Base-by-base conservation (phyloP, 2,888 invertebrate species). In the Diplazon laetatorius region DNA sequence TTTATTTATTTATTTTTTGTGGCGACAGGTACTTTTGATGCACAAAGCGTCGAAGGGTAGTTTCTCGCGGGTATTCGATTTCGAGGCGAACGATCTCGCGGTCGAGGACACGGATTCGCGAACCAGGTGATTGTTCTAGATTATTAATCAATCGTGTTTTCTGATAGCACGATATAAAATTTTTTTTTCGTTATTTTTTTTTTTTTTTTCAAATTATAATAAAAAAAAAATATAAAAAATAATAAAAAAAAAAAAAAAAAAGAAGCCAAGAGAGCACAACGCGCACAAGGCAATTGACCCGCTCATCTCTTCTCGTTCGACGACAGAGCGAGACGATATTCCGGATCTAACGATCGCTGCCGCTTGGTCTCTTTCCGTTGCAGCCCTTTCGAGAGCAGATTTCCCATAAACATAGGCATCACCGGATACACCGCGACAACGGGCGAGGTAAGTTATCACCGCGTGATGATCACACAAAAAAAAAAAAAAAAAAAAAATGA, bases 401-500 rank as follows among this genome's bases (percentile, higher is more conserved):
- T 98, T 92, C 98, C 98, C 42, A 97, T 98, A 87, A 98, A 98
- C 91, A 95, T 98, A 83, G 98, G 98, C 77, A 97, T 98, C 88
- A 98, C 98, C 25, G 97, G 98, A 74, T 95, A 97, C 92, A 98
- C 98, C 60, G 98, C 98, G 69, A 97, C 97, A 50, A 98, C 97
- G 75, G 98, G 98, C 85, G 97, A 98, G 95, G 97, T 97, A 92
- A 92, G 93, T 89, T 55, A 65, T 63, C 76, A 42, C 71, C n/a
- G n/a, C n/a, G n/a, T n/a, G n/a, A n/a, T n/a, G n/a, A n/a, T n/a
- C n/a, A n/a, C n/a, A n/a, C n/a, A n/a, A n/a, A n/a, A n/a, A n/a
- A n/a, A n/a, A n/a, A n/a, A n/a, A n/a, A n/a, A n/a, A n/a, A n/a
- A n/a, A n/a, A n/a, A n/a, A n/a, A n/a, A n/a, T n/a, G n/a, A n/a